A percentile compares a stretch with the other conserved stretches of the same genome.
phyloP scores from a whole-genome alignment of 2,888 invertebrate species.

The Cryptocheilus praepositus region DNA sequence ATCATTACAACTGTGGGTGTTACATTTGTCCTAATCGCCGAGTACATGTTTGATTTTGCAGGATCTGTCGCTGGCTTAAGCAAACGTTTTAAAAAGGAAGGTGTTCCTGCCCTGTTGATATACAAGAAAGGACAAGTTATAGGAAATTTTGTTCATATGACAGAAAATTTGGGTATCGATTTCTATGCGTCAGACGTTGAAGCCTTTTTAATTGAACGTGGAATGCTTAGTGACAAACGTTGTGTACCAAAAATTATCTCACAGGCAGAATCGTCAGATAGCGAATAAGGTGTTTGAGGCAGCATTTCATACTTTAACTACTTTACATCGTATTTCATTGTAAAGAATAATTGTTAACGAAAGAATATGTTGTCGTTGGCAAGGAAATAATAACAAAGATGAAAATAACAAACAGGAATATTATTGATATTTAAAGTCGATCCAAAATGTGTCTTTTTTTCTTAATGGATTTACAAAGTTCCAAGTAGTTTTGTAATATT shows the following conservation, averaged over 20 bases:
- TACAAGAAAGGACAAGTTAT: slow-evolving; percentile 93
- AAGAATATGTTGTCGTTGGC: neutral
- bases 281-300: slow-evolving; percentile 59
- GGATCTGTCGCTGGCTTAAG: slow-evolving; percentile 91
- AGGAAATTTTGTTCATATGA: slow-evolving; percentile 93
- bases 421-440: slow-evolving; percentile 33
- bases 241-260: slow-evolving; percentile 76
- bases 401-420: neutral
- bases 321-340: neutral
- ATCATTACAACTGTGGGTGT: too few species aligned
- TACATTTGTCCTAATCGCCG: neutral
- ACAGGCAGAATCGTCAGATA: slow-evolving; percentile 66
- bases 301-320: neutral
- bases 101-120: slow-evolving; percentile 92
- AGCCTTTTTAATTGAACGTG: slow-evolving; percentile 90
- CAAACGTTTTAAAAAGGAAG: slow-evolving; percentile 87
- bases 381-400: too few species aligned
- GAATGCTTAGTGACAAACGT: slow-evolving; percentile 85
- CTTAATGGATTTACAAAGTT: slow-evolving; percentile 70
- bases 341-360: neutral
- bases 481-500: slow-evolving; percentile 71
- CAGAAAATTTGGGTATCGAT: slow-evolving; percentile 91
- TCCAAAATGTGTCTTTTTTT: slow-evolving; percentile 70
- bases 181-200: slow-evolving; percentile 94
- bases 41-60: slow-evolving; percentile 30